Base-by-base conservation (phyloP, 1,140 invertebrate species). In the Rhopalosiphum padi region DNA sequence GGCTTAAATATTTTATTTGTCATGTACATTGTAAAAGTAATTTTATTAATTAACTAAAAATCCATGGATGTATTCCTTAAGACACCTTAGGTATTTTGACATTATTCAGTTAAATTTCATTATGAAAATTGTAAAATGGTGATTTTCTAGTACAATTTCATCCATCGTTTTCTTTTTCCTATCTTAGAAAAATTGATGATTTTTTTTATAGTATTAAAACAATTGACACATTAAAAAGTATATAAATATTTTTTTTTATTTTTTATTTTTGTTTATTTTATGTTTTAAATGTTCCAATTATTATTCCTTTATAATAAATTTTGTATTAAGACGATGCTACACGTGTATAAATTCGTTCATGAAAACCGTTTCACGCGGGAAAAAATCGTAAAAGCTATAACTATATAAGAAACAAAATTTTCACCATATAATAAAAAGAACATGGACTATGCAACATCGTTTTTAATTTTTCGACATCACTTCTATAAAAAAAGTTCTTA, bases 1-100 rank as follows among this genome's bases (percentile, higher is more conserved):
- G 53, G 53, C 88, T 90, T 90, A 90, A 60, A 60, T 90, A 60
- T 90, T 90, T 60, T 90, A 60, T 90, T 90, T 60, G 25, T 90
- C 55, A 68, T 90, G 30, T 43, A 90, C 53, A n/a, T 68, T 90
- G 89, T 90, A 90, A 60, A 90, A 89, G 88, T 89, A 89, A 48
- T 90, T 90, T 90, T 90, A 60, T 55, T 41, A 60, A 60, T 90
- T 90, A 43, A 60, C 53, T 30, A 60, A 30, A 37, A 90, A 60
- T 60, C 37, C 89, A 60, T 90, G 23, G 23, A 88, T 51, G 30
- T 89, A 89, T 89, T 89, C 48, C 48, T 25, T 89, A 89, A 87
- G 82, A 43, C 22, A 87, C 77, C 35, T 43, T 85, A 43, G 43
- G 35, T 35, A 90, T 90, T 90, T 68, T 90, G 60, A 43, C 53